These are phyloP conservation scores for Hemichromis elongatus DNA, from an alignment of 2,113 vertebrate species.

Conservation along the genomic window DNA sequence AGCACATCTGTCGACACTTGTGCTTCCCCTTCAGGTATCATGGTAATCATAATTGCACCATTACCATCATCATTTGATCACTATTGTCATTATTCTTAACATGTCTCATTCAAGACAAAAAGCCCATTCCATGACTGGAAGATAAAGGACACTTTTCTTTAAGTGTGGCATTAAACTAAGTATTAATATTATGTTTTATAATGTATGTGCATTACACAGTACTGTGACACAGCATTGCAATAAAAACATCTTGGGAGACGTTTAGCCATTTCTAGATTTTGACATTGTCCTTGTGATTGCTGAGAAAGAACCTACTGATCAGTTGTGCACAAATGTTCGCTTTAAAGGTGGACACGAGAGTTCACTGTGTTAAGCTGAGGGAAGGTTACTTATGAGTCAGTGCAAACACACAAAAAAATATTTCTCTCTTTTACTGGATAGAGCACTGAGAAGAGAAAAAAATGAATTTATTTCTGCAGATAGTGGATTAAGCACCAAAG, in stretches of 20 bases:
- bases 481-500: slow-evolving; percentile 42
- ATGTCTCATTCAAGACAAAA: neutral
- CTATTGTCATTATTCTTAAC: slow-evolving; percentile 16
- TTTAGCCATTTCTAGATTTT: neutral
- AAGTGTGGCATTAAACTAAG: neutral
- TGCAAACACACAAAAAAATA: neutral
- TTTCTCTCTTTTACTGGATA: neutral
- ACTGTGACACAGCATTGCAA: neutral
- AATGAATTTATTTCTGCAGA: neutral
- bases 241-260: neutral
- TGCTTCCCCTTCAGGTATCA: slow-evolving; percentile 48
- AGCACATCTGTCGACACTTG: slow-evolving; percentile 50
- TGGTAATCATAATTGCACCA: slow-evolving; percentile 33
- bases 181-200: neutral
- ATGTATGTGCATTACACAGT: neutral
- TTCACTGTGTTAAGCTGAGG: neutral
- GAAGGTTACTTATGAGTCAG: slow-evolving; percentile 2
- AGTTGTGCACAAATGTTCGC: neutral
- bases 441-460: neutral
- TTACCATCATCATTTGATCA: slow-evolving; percentile 35
- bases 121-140: neutral
- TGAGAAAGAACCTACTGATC: neutral
- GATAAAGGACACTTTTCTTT: neutral
- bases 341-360: neutral
- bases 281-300: neutral